phyloP scores from a whole-genome alignment of 35 echinoderm and acorn worm species.

The Ophioderma brevispina region DNA sequence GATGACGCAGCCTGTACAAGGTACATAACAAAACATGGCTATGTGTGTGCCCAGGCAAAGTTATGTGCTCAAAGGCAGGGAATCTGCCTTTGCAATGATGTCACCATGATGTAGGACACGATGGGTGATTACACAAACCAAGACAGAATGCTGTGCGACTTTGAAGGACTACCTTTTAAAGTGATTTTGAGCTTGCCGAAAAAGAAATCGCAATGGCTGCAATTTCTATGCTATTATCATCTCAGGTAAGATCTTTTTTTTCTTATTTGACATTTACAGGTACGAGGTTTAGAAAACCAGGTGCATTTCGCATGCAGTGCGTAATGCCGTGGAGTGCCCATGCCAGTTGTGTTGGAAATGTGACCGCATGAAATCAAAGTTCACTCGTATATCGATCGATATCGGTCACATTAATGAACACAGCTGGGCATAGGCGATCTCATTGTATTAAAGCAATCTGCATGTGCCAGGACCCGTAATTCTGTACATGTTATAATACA shows the following conservation, averaged over 20 bases:
- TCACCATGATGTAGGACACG: constrained; percentile 52
- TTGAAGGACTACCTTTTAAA: constrained; percentile 45
- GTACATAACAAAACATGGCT: constrained; percentile 30
- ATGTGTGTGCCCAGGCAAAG: constrained; percentile 35
- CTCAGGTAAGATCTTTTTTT: constrained; percentile 62
- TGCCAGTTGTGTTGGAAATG: too few relatives aligned
- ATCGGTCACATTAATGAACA: too few relatives aligned
- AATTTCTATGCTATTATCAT: constrained; percentile 40
- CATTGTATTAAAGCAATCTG: too few relatives aligned
- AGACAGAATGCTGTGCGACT: constrained; percentile 18
- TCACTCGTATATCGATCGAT: too few relatives aligned
- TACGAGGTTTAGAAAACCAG: too few relatives aligned
- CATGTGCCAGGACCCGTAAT: too few relatives aligned
- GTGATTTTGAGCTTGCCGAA: constrained; percentile 25
- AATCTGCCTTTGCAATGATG: constrained; percentile 31
- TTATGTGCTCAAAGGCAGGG: constrained; percentile 27
- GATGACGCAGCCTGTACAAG: constrained; percentile 16
- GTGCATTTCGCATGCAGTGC: too few relatives aligned
- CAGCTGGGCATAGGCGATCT: too few relatives aligned
- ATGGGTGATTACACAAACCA: constrained; percentile 58
- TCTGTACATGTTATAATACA: too few relatives aligned
- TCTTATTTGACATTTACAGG: too few relatives aligned
- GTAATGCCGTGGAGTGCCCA: too few relatives aligned
- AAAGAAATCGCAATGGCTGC: neutral
- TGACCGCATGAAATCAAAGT: too few relatives aligned